Conservation (phyloP, 1,140 invertebrate species). For the Chironomus tepperi region DNA sequence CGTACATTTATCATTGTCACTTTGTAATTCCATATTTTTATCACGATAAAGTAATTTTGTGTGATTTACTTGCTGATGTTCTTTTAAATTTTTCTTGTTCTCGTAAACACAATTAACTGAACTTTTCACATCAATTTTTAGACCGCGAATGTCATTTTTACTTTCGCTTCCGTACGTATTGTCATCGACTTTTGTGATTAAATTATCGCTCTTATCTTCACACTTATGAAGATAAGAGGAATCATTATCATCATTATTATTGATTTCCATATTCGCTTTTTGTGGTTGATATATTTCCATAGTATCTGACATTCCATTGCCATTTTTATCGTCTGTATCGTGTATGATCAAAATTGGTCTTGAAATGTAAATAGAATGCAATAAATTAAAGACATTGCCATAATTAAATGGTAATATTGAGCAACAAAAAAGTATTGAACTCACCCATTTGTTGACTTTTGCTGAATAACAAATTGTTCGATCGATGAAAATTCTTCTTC, state of each 20-base stretch:
- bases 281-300: background rate
- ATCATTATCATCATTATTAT: slow-evolving; percentile 7
- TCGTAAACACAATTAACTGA: background rate
- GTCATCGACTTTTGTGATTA: background rate
- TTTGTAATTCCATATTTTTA: slow-evolving; percentile 9
- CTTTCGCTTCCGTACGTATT: background rate
- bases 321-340: background rate
- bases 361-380: background rate
- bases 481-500: slow-evolving; percentile 47
- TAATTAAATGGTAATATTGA: background rate
- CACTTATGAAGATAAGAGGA: slow-evolving; percentile 8
- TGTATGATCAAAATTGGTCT: background rate
- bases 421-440: slow-evolving; percentile 23
- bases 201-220: slow-evolving; percentile 21
- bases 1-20: background rate
- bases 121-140: background rate
- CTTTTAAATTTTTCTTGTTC: background rate
- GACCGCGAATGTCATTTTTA: background rate
- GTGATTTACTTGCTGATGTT: background rate
- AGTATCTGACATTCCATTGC: background rate
- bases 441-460: slow-evolving; percentile 36
- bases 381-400: background rate
- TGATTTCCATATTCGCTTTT: background rate
- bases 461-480: slow-evolving; percentile 30
- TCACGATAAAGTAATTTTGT: background rate